These are phyloP conservation scores for Phoenicopterus ruber DNA, from an alignment of 2,113 vertebrate species.

Conservation along the genomic window DNA sequence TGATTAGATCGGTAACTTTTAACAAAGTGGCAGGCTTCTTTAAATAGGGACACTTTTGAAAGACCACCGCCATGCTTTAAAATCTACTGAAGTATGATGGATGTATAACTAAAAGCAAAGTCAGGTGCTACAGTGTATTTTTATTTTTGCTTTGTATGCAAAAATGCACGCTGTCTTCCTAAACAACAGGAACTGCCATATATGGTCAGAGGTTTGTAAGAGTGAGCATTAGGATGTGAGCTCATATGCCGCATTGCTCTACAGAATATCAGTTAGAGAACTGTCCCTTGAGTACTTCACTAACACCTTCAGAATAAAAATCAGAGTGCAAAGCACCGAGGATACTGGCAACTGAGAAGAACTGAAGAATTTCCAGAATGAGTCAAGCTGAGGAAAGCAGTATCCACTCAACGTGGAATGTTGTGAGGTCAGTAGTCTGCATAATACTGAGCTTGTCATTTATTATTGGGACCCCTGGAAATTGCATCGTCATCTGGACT, in stretches of 20 bases:
- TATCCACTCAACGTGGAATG: not conserved
- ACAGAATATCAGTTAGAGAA: not conserved
- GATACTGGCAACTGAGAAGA: not conserved
- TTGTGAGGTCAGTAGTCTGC: conserved; percentile 38
- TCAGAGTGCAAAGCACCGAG: not conserved
- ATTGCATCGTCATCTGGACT: conserved; percentile 65
- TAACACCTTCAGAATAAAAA: not conserved
- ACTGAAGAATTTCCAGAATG: not conserved
- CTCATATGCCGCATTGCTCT: not conserved
- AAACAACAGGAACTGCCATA: not conserved
- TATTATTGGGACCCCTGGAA: conserved; percentile 71
- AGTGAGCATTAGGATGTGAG: not conserved
- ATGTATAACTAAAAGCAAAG: not conserved
- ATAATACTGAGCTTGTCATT: conserved; percentile 50
- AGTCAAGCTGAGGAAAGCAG: not conserved
- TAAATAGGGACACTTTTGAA: not conserved
- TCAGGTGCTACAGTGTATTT: not conserved
- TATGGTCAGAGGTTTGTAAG: not conserved
- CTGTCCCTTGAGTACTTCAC: not conserved
- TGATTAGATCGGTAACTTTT: not conserved
- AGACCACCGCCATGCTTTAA: not conserved
- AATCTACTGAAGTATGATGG: not conserved
- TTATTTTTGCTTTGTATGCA: not conserved
- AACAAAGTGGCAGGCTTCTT: not conserved
- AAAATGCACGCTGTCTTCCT: not conserved